These are phyloP conservation scores for Hyperoplus immaculatus DNA, from an alignment of 2,797 vertebrate genomes.

Conservation along the genomic window DNA sequence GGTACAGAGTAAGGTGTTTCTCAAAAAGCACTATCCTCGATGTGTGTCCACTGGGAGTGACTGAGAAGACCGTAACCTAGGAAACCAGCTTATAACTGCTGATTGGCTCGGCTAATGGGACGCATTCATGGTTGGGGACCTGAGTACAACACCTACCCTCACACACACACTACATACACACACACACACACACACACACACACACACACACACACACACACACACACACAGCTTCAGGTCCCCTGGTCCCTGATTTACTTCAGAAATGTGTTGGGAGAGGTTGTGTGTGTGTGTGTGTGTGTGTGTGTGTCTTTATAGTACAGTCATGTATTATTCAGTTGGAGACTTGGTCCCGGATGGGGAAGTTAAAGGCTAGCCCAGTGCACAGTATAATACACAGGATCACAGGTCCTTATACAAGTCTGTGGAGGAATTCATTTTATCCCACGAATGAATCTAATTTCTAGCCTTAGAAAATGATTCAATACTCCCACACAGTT, in stretches of 20 bases:
- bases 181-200: constrained; percentile 2
- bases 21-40: constrained; percentile 18
- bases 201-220: constrained; percentile 16
- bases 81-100: constrained; percentile 66
- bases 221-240: constrained; percentile 3
- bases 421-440: not conserved
- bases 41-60: constrained; percentile 48
- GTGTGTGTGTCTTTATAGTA: constrained; percentile 1
- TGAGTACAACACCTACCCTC: constrained; percentile 15
- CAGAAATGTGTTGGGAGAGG: constrained; percentile 13
- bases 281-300: not conserved
- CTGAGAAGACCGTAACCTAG: constrained; percentile 61
- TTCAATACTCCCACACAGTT: not conserved
- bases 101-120: constrained; percentile 53
- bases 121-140: constrained; percentile 23
- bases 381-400: not conserved
- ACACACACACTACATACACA: constrained; percentile 5
- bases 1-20: constrained; percentile 10
- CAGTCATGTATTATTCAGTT: constrained; percentile 42
- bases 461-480: no score
- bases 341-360: constrained; percentile 11
- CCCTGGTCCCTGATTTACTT: constrained; percentile 6
- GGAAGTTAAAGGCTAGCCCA: not conserved
- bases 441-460: not conserved
- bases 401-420: not conserved